Evolutionary conservation across 1,140 invertebrate species (phyloP).

Genomic region (Triops longicaudatus): DNA sequence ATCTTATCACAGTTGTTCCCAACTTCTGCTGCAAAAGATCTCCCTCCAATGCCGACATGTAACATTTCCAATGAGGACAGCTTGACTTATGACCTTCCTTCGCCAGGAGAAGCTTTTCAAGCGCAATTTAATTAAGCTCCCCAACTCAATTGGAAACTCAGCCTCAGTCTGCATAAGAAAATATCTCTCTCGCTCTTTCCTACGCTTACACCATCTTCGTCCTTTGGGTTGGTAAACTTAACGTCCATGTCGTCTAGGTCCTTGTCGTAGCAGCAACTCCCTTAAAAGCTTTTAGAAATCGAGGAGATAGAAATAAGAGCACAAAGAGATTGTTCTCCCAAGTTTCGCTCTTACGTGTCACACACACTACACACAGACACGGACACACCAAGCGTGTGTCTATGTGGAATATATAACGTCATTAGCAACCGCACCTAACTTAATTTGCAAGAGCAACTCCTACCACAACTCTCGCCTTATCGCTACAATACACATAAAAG

Average conservation of each 20-base stretch:
- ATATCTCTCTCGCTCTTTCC: background rate
- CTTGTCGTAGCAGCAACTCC: background rate
- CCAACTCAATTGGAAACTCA: background rate
- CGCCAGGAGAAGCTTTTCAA: background rate
- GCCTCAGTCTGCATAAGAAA: background rate
- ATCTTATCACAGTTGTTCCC: background rate
- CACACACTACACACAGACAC: too few species aligned
- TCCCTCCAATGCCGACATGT: background rate
- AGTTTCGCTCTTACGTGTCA: too few species aligned
- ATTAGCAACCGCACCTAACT: constrained; percentile 6
- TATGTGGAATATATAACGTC: constrained; percentile 3
- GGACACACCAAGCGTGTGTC: background rate
- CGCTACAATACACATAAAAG: background rate
- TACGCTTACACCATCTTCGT: background rate
- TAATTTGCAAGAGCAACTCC: background rate
- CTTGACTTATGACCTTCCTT: constrained; percentile 8
- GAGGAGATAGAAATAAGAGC: background rate
- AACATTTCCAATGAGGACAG: background rate
- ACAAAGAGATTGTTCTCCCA: background rate
- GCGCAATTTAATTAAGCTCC: background rate
- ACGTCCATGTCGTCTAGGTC: too few species aligned
- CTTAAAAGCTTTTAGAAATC: background rate
- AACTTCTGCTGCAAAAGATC: background rate
- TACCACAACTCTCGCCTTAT: background rate
- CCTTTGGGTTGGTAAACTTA: too few species aligned